phyloP scores from a whole-genome alignment of 2,888 invertebrate genomes.

The Tolmerus cingulatus region DNA sequence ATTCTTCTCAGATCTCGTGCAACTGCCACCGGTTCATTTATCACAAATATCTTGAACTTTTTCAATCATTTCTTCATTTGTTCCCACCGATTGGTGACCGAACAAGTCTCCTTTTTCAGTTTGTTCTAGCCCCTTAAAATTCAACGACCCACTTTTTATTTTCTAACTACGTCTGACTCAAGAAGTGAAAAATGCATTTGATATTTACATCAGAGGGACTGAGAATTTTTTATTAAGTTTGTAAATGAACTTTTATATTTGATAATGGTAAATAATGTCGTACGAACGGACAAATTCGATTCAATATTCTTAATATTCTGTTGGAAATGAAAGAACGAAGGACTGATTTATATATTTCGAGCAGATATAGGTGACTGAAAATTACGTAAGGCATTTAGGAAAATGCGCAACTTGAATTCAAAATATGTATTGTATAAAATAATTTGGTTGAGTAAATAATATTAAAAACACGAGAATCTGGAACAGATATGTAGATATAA shows the following conservation, averaged over 20 bases:
- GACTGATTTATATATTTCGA: no score
- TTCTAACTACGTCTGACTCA: not conserved
- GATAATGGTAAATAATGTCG: no score
- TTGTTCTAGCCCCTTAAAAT: not conserved
- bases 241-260: not conserved
- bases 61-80: not conserved
- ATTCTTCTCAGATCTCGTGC: not conserved
- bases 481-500: no score
- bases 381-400: no score
- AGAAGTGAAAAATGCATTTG: not conserved
- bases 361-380: no score
- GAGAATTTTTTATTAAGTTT: not conserved
- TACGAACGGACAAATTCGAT: no score
- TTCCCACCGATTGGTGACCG: not conserved
- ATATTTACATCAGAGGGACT: not conserved
- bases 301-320: no score
- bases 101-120: not conserved
- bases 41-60: not conserved
- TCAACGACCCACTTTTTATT: not conserved
- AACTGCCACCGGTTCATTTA: not conserved
- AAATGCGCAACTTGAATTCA: no score
- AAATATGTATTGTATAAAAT: no score
- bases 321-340: no score
- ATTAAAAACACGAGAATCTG: no score
- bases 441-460: no score